Evolutionary conservation across 2,888 invertebrate genomes (phyloP), one percentile per base, ranked within the genome.

Genomic region (Eupithecia insigniata): DNA sequence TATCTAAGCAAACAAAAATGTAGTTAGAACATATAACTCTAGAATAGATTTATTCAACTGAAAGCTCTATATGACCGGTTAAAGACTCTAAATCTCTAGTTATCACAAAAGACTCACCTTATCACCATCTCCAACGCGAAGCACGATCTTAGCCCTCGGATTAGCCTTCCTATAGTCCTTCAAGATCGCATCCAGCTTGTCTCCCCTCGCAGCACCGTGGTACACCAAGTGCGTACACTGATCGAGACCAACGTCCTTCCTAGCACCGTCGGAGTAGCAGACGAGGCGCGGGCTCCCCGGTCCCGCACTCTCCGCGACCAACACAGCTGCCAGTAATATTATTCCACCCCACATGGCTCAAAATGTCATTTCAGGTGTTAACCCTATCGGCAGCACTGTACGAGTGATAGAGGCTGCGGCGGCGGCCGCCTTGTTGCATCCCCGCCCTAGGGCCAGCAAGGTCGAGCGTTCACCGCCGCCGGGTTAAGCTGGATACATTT

Each of bases 161-260:
- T 93, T 92, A 74, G 86, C 87, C 77, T 93, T 93, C 82, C 92
- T 92, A 79, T 95, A 92, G 76, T 91, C 92, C 84, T 95, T 95
- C 79, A 94, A 81, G 58, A 93, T 70, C 34, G 82, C 81, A 36
- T 92, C 92, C 68, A 94, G 89, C 74, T 92, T 91, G 7, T 93
- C 92, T 76, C 91, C 94, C 78, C 92, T 89, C 70, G 89, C 90
- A 76, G 88, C 85, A 68, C 95, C 94, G 68, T 90, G 83, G 83
- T 95, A 93, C 64, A 95, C 92, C 74, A 95, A 86, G 83, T 95
- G 95, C 71, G 95, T 94, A 81, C 95, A 95, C 88, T 94, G 94
- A 79, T 90, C 85, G 81, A 89, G 90, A 58, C 85, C 83, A 12
- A 30, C 60, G 83, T 32, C 51, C 51, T 22, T n/a, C n/a, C 30